These are phyloP conservation scores for Campoletis sonorensis DNA, from an alignment of 1,140 invertebrate species.

Conservation along the genomic window DNA sequence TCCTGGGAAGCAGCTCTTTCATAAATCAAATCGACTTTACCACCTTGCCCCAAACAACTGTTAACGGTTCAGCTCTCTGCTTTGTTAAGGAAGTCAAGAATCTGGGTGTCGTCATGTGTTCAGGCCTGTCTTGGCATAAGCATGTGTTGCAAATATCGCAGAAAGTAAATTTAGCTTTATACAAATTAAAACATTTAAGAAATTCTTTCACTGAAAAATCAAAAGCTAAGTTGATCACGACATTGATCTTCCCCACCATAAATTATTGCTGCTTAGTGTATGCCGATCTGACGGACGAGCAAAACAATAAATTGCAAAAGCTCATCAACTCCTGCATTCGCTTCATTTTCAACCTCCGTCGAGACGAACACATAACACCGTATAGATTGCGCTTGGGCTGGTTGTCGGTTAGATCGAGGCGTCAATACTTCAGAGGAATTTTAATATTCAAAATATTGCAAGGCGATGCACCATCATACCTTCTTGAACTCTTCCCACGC, in stretches of 20 bases:
- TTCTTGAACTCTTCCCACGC: not conserved
- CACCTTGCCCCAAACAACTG: not conserved
- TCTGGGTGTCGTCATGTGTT: constrained; percentile 29
- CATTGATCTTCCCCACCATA: too few species aligned
- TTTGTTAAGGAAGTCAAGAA: not conserved
- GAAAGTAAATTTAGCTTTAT: constrained; percentile 20
- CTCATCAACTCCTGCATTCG: too few species aligned
- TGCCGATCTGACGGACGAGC: too few species aligned
- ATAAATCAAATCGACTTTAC: not conserved
- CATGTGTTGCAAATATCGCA: constrained; percentile 7
- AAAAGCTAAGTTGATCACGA: not conserved
- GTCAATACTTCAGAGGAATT: not conserved
- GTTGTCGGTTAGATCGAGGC: not conserved
- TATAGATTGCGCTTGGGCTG: not conserved
- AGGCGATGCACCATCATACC: not conserved
- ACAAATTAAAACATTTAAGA: constrained; percentile 22
- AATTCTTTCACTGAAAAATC: not conserved
- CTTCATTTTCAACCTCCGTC: too few species aligned
- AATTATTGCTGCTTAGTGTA: too few species aligned
- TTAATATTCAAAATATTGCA: not conserved
- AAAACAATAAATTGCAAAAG: too few species aligned
- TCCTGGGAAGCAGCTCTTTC: not conserved
- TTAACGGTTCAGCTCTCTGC: not conserved
- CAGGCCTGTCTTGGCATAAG: constrained; percentile 21
- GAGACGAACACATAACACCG: too few species aligned